These are phyloP conservation scores for Bombus huntii DNA, from an alignment of 1,140 invertebrate species.

Conservation along the genomic window DNA sequence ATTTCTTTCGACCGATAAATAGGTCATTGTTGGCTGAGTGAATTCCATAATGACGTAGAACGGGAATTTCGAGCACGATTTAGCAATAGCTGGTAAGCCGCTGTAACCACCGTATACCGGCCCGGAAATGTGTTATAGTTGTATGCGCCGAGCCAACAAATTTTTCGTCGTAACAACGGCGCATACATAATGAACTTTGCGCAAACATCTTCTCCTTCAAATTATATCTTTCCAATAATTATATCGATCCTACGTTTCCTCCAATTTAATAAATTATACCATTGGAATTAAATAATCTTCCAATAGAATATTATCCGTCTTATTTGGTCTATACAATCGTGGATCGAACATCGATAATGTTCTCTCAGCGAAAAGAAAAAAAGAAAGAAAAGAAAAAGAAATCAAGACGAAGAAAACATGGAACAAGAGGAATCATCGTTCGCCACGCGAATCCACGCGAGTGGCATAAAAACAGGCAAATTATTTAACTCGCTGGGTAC, in stretches of 20 bases:
- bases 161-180: conserved; percentile 13
- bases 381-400: neutral
- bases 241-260: neutral
- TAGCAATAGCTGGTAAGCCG: conserved; percentile 47
- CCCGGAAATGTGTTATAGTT: conserved; percentile 36
- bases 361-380: neutral
- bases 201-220: neutral
- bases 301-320: too few species aligned
- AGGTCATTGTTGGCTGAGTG: conserved; percentile 35
- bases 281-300: neutral
- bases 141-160: conserved; percentile 43
- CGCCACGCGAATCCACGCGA: neutral
- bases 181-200: neutral
- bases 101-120: conserved; percentile 49
- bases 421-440: neutral
- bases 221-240: conserved; percentile 3
- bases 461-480: conserved; percentile 18
- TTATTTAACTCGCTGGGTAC: conserved; percentile 5
- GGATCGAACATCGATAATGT: too few species aligned
- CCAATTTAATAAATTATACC: neutral
- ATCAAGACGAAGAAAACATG: neutral
- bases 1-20: conserved; percentile 32
- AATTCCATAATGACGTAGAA: conserved; percentile 47
- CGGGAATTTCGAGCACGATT: conserved; percentile 51
- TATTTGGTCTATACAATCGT: too few species aligned